Conservation (phyloP, 2,113 vertebrate genomes). For the Psettodes erumei region DNA sequence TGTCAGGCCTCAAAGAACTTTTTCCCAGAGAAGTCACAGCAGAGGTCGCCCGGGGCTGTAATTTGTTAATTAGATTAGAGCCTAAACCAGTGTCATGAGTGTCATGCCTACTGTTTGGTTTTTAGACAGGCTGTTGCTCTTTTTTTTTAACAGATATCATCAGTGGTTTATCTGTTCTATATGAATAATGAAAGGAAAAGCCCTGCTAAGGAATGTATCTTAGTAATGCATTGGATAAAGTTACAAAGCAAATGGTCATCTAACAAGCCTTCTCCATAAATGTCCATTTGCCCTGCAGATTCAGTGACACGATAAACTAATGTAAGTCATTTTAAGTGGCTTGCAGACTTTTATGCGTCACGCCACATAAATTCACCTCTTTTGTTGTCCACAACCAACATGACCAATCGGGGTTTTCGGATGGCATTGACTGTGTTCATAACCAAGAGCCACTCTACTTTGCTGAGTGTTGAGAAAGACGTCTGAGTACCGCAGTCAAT, state of each 20-base stretch:
- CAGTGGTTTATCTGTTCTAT: slow-evolving; percentile 18
- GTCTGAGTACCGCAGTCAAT: slow-evolving; percentile 36
- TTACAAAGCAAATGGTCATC: slow-evolving; percentile 41
- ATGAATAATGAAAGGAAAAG: slow-evolving; percentile 38
- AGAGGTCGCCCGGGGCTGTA: slow-evolving; percentile 19
- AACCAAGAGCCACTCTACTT: slow-evolving; percentile 3
- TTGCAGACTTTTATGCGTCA: slow-evolving; percentile 45
- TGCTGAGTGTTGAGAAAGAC: background rate
- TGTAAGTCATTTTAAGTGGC: slow-evolving; percentile 57
- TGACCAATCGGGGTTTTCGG: slow-evolving; percentile 23
- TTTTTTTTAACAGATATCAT: slow-evolving; percentile 42
- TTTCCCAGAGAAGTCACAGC: slow-evolving; percentile 13
- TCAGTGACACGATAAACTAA: slow-evolving; percentile 61
- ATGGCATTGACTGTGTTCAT: slow-evolving; percentile 22
- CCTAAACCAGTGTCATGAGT: slow-evolving; percentile 39
- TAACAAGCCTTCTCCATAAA: slow-evolving; percentile 47
- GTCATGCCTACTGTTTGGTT: slow-evolving; percentile 29
- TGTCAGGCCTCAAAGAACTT: background rate
- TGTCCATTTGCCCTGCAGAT: slow-evolving; percentile 53
- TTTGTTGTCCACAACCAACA: slow-evolving; percentile 16
- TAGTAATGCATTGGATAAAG: slow-evolving; percentile 21
- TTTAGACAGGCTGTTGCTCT: slow-evolving; percentile 1
- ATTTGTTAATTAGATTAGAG: slow-evolving; percentile 54
- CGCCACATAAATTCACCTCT: slow-evolving; percentile 56
- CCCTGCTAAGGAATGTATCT: slow-evolving; percentile 12